These are phyloP conservation scores for Sinocyclocheilus grahami DNA, from an alignment of 2,113 vertebrate species.

Conservation along the genomic window DNA sequence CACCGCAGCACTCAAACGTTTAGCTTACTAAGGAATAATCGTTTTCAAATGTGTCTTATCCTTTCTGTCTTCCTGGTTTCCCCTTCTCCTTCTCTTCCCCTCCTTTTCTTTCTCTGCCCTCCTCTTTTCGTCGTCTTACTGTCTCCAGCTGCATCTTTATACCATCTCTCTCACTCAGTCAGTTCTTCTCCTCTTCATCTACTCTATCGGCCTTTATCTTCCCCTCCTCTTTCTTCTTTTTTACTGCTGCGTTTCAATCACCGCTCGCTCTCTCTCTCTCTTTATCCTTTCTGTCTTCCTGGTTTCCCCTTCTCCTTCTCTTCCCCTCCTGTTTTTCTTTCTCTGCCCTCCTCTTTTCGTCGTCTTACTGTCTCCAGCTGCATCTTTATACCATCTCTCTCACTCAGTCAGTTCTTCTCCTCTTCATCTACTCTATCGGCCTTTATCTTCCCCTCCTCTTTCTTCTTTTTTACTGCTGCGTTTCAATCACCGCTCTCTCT, in stretches of 20 bases:
- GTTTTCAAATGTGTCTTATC: constrained; percentile 30
- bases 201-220: not conserved
- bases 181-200: not conserved
- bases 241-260: constrained; percentile 50
- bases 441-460: constrained; percentile 31
- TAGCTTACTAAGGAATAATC: constrained; percentile 55
- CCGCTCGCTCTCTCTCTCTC: not conserved
- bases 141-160: constrained; percentile 50
- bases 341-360: not conserved
- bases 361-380: constrained; percentile 31
- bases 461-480: constrained; percentile 43
- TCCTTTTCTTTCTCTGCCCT: constrained; percentile 23
- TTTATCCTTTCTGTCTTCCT: constrained; percentile 8
- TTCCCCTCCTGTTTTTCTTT: not conserved
- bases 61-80: constrained; percentile 3
- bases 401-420: constrained; percentile 47
- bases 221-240: constrained; percentile 32
- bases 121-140: not conserved
- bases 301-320: constrained; percentile 38
- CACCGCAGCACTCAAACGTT: constrained; percentile 44
- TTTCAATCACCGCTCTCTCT: constrained; percentile 29
- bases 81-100: too few species aligned
- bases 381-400: constrained; percentile 43
- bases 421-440: not conserved
- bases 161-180: constrained; percentile 45